Percentiles rank a stretch among this genome's conserved stretches.
These are phyloP conservation scores for Trachymyrmex septentrionalis DNA, from an alignment of 1,140 invertebrate species.

Conservation along the genomic window DNA sequence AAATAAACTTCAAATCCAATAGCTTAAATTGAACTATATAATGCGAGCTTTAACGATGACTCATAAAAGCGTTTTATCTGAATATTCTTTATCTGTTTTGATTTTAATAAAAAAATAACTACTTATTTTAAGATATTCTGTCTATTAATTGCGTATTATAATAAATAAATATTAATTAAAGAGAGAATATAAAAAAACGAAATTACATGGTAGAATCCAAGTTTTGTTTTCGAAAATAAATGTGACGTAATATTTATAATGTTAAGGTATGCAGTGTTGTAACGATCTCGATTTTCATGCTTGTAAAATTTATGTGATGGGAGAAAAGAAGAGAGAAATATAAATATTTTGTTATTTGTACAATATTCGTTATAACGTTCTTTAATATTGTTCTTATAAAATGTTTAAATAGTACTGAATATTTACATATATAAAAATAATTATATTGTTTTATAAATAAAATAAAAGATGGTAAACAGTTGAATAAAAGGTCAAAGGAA, in stretches of 20 bases:
- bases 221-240: neutral
- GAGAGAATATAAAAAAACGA: neutral
- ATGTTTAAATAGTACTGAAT: neutral
- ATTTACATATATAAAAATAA: neutral
- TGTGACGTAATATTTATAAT: neutral
- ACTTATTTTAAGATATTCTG: neutral
- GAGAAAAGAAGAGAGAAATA: constrained; percentile 69
- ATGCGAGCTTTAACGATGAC: neutral
- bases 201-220: neutral
- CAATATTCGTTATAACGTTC: neutral
- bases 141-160: neutral
- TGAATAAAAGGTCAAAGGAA: neutral
- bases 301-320: constrained; percentile 76
- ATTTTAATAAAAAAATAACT: neutral
- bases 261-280: neutral
- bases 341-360: constrained; percentile 75
- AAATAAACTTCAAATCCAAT: constrained; percentile 19
- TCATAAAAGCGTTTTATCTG: neutral
- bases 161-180: neutral
- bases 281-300: constrained; percentile 81
- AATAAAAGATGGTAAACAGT: too few relatives aligned
- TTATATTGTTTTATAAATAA: neutral
- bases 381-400: neutral
- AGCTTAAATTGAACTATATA: neutral
- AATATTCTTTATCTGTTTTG: neutral